Evolutionary conservation across 2,888 invertebrate genomes (phyloP).

Genomic region (Alentia gelatinosa): DNA sequence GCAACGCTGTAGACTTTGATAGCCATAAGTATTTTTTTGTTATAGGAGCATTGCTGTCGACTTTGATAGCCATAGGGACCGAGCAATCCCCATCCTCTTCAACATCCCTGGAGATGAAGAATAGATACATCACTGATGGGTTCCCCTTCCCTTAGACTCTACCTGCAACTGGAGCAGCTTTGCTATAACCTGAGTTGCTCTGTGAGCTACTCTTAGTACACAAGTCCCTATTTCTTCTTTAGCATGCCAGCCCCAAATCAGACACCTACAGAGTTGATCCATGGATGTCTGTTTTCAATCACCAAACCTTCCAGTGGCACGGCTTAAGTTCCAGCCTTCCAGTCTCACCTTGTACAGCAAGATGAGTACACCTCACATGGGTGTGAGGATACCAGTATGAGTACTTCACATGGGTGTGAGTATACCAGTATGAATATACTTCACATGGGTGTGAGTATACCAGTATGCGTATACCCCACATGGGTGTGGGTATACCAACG

Average conservation of each 20-base stretch:
- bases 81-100: background rate
- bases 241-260: no score
- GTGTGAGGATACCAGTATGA: no score
- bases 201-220: background rate
- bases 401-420: no score
- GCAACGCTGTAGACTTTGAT: background rate
- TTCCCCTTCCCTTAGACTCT: background rate
- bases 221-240: no score
- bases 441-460: background rate
- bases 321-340: no score
- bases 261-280: background rate
- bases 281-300: background rate
- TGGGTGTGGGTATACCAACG: background rate
- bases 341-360: no score
- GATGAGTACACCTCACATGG: no score
- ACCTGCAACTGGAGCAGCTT: background rate
- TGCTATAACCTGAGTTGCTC: background rate
- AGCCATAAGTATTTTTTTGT: background rate
- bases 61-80: background rate
- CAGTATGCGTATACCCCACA: background rate
- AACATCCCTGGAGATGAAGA: background rate
- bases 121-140: background rate
- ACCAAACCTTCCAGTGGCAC: no score
- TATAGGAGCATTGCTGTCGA: background rate
- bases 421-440: background rate